phyloP scores from a whole-genome alignment of 2,113 vertebrate species.

The Theristicus caerulescens region DNA sequence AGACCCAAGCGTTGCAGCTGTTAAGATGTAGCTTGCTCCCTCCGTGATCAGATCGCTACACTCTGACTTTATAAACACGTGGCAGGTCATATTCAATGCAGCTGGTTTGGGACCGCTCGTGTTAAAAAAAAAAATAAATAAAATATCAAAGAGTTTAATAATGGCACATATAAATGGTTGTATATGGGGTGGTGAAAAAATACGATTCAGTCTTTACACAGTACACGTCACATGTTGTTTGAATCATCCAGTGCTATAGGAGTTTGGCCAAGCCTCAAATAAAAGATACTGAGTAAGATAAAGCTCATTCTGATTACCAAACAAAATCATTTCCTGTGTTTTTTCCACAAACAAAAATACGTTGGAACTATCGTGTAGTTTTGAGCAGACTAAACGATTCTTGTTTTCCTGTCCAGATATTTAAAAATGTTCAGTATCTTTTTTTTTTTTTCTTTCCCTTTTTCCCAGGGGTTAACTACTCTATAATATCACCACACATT shows the following conservation, averaged over 20 bases:
- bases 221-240: not conserved
- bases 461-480: not conserved
- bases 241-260: constrained; percentile 28
- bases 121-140: not conserved
- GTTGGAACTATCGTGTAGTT: not conserved
- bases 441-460: not conserved
- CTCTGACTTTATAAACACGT: not conserved
- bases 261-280: not conserved
- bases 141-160: not conserved
- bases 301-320: constrained; percentile 58
- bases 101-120: not conserved
- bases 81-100: constrained; percentile 15
- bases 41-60: not conserved
- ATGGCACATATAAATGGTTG: not conserved
- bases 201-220: not conserved
- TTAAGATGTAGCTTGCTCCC: constrained; percentile 9
- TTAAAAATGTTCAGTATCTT: not conserved
- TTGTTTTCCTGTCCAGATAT: not conserved
- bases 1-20: constrained; percentile 4
- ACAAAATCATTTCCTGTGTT: not conserved
- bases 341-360: not conserved
- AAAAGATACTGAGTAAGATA: constrained; percentile 57
- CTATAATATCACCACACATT: not conserved
- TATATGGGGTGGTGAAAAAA: not conserved
- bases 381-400: constrained; percentile 10